These are phyloP conservation scores for Cephus sareptanus DNA, from an alignment of 2,888 invertebrate genomes.

Conservation along the genomic window DNA sequence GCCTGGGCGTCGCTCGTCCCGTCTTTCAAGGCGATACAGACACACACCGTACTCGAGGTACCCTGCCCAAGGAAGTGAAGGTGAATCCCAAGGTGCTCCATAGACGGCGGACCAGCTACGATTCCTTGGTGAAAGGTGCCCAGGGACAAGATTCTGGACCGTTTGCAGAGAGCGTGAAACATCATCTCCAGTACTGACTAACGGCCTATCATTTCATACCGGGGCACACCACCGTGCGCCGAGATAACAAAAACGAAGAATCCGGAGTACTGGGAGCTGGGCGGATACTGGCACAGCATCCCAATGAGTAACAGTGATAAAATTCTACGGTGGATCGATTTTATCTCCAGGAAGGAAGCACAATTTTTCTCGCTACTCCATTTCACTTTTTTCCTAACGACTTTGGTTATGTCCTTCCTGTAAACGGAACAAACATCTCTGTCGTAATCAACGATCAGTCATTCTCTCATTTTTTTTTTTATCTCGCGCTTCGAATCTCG, in stretches of 20 bases:
- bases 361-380: not conserved
- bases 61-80: conserved; percentile 14
- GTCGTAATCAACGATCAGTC: not conserved
- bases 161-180: not conserved
- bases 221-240: not conserved
- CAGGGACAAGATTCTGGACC: conserved; percentile 1
- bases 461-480: not conserved
- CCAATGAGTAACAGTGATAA: not conserved
- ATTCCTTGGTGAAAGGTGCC: conserved; percentile 20
- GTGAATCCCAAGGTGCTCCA: conserved; percentile 23
- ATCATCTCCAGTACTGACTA: not conserved
- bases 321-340: not conserved
- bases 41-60: conserved; percentile 1
- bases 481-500: not conserved
- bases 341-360: not conserved
- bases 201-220: not conserved
- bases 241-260: not conserved
- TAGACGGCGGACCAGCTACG: conserved; percentile 18
- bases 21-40: not conserved
- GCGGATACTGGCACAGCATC: not conserved
- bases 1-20: not conserved
- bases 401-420: not conserved
- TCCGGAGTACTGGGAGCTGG: not conserved
- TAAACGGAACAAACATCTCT: not conserved
- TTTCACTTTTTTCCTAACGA: not conserved